A percentile compares a stretch with the other conserved stretches of the same genome.
Evolutionary conservation across 2,888 invertebrate species (phyloP).

Genomic region (Diarsia brunnea): DNA sequence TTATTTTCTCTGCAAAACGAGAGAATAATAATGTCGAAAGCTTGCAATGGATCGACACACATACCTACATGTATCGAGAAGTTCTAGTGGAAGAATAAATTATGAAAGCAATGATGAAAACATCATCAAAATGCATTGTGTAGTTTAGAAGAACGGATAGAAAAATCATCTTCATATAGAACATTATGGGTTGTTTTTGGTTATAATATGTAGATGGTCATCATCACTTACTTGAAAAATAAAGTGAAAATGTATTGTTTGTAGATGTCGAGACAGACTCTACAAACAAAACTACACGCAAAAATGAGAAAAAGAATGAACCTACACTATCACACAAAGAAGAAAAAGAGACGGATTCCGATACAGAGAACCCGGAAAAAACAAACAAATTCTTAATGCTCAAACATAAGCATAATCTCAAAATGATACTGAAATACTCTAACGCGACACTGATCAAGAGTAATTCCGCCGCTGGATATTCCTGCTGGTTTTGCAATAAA

Average conservation of each 20-base stretch:
- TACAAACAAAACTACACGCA: slow-evolving; percentile 22
- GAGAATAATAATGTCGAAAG: slow-evolving; percentile 2
- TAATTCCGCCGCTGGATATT: slow-evolving; percentile 60
- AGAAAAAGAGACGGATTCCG: neutral
- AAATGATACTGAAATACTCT: slow-evolving; percentile 59
- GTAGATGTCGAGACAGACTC: slow-evolving; percentile 60
- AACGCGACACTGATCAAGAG: slow-evolving; percentile 71
- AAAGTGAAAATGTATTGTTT: slow-evolving; percentile 52
- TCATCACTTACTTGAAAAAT: slow-evolving; percentile 10
- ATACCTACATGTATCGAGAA: neutral
- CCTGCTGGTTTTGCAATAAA: slow-evolving; percentile 54
- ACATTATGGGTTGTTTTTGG: too few relatives aligned
- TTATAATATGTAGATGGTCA: too few relatives aligned
- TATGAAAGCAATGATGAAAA: neutral
- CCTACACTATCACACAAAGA: neutral
- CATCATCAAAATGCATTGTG: neutral
- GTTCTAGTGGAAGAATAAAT: neutral
- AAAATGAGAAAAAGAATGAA: slow-evolving; percentile 8
- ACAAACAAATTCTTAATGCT: slow-evolving; percentile 45
- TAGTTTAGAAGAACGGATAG: neutral
- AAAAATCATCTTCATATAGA: neutral
- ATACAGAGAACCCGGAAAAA: slow-evolving; percentile 22
- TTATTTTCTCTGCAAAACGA: neutral
- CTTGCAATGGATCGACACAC: neutral
- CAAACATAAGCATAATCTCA: slow-evolving; percentile 66